A percentile compares a stretch with the other conserved stretches of the same genome.
Conservation (phyloP, 2,797 vertebrate species). For the Oryzias sinensis region DNA sequence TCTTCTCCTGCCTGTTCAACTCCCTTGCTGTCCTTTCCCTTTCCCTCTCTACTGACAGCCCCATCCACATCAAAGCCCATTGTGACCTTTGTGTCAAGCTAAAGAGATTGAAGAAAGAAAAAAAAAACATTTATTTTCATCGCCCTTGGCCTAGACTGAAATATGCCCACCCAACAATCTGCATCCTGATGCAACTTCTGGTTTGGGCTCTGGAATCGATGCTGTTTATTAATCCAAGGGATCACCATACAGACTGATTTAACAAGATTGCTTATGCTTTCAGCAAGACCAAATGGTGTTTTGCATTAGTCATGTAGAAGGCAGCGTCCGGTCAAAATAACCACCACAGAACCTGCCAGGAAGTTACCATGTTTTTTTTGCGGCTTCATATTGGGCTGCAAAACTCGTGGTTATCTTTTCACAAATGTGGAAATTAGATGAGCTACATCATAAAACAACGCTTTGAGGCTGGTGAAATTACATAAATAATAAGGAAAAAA, state of each 20-base stretch:
- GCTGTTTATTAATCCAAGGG: conserved; percentile 10
- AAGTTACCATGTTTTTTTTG: no score
- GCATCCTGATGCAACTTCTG: background rate
- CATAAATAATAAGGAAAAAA: no score
- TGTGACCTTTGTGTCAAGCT: conserved; percentile 46
- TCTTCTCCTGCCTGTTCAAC: conserved; percentile 29
- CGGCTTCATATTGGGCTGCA: no score
- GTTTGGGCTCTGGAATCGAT: background rate
- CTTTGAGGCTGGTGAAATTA: no score
- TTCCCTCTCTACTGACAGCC: conserved; percentile 46
- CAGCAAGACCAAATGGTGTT: conserved; percentile 10
- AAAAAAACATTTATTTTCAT: conserved; percentile 15
- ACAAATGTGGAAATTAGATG: no score
- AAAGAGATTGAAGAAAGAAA: conserved; percentile 33
- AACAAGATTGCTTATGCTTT: conserved; percentile 1
- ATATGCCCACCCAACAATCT: background rate
- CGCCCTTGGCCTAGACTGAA: conserved; percentile 17
- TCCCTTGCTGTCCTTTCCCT: conserved; percentile 34
- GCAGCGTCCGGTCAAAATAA: no score
- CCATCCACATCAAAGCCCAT: conserved; percentile 49
- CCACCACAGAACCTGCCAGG: no score
- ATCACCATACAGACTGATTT: conserved; percentile 13
- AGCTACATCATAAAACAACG: no score
- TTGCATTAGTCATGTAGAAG: no score
- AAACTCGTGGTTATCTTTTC: no score